Conservation (phyloP, 2,797 vertebrate species). For the Lycodopsis pacificus region DNA sequence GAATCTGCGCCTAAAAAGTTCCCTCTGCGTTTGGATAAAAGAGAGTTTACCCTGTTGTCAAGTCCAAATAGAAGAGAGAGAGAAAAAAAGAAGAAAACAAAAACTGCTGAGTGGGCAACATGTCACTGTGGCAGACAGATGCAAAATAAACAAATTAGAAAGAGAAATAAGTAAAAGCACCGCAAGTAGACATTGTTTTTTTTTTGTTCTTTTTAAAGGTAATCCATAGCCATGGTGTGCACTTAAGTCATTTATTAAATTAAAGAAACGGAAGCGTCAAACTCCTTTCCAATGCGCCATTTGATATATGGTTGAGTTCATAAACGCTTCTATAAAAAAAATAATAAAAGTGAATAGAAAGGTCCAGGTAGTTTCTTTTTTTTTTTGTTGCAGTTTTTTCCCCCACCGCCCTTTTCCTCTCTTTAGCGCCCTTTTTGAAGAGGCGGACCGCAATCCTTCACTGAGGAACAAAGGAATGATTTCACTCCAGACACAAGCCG, state of each 20-base stretch:
- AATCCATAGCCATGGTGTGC: constrained; percentile 71
- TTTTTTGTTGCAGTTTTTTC: constrained; percentile 43
- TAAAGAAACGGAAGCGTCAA: constrained; percentile 68
- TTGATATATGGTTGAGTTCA: constrained; percentile 78
- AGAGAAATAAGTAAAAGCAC: constrained; percentile 57
- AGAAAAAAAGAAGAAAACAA: constrained; percentile 13
- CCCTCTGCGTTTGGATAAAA: constrained; percentile 63
- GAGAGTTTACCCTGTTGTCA: constrained; percentile 85
- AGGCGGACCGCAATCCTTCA: constrained; percentile 66
- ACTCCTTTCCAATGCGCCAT: constrained; percentile 61
- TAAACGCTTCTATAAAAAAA: constrained; percentile 63
- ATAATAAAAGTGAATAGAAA: constrained; percentile 30
- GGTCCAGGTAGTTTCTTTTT: constrained; percentile 74
- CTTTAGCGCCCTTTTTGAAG: constrained; percentile 60
- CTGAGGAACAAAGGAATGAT: constrained; percentile 79
- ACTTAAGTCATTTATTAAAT: constrained; percentile 63
- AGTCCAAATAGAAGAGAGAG: constrained; percentile 70
- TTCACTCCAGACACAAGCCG: constrained; percentile 71
- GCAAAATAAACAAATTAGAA: constrained; percentile 55
- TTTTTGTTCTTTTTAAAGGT: constrained; percentile 46
- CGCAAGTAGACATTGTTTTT: constrained; percentile 49
- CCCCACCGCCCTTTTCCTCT: constrained; percentile 62
- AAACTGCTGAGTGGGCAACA: constrained; percentile 44
- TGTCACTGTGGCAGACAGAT: constrained; percentile 57
- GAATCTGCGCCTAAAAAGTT: constrained; percentile 58